These are phyloP conservation scores for Stylophora pistillata DNA, from an alignment of 64 coral and sea anemone genomes.

Conservation along the genomic window DNA sequence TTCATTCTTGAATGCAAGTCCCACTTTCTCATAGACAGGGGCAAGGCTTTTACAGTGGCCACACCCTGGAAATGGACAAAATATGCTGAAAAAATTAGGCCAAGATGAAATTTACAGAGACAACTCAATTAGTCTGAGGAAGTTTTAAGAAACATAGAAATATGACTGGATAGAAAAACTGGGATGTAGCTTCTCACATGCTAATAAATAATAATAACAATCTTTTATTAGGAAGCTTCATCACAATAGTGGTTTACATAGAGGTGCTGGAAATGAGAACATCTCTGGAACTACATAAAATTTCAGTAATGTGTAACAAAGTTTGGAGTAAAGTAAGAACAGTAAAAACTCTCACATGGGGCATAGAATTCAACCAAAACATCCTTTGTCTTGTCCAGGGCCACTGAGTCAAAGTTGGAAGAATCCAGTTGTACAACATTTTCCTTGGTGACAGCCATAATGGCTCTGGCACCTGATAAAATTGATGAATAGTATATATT, in stretches of 20 bases:
- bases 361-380: slow-evolving; percentile 95
- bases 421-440: slow-evolving; percentile 63
- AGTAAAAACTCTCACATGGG: slow-evolving; percentile 65
- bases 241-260: no score
- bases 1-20: slow-evolving; percentile 84
- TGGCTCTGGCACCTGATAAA: slow-evolving; percentile 67
- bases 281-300: no score
- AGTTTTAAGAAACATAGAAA: no score
- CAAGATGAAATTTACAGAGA: not conserved
- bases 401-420: slow-evolving; percentile 81
- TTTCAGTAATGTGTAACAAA: not conserved
- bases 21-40: slow-evolving; percentile 86
- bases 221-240: no score
- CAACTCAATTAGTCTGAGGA: no score
- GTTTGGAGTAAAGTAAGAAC: not conserved
- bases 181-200: no score
- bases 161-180: no score
- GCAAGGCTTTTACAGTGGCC: slow-evolving; percentile 92
- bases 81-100: not conserved
- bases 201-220: no score
- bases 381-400: slow-evolving; percentile 67
- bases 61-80: slow-evolving; percentile 64
- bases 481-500: not conserved
- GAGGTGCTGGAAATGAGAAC: no score
- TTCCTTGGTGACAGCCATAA: slow-evolving; percentile 43